These are phyloP conservation scores for Eupithecia centaureata DNA, from an alignment of 2,888 invertebrate genomes.

Conservation along the genomic window DNA sequence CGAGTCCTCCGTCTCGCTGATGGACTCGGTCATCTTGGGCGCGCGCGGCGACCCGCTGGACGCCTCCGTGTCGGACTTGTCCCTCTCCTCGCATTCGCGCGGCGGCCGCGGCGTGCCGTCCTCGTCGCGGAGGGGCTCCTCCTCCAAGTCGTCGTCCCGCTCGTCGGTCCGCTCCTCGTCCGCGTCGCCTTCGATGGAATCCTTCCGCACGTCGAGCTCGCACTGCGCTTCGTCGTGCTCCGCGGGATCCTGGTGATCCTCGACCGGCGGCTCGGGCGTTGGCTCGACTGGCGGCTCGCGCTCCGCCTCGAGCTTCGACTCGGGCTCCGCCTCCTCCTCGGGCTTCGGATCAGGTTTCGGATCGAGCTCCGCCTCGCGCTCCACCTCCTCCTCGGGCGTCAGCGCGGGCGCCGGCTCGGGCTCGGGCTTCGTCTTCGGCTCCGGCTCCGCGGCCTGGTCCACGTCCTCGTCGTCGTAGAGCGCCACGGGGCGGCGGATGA, in stretches of 20 bases:
- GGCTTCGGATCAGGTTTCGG: neutral
- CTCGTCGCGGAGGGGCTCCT: neutral
- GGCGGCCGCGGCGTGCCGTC: no score
- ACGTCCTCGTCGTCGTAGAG: slow-evolving; percentile 82
- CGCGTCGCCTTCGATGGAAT: neutral
- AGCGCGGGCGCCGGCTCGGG: neutral
- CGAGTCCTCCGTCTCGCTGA: slow-evolving; percentile 86
- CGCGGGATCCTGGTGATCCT: slow-evolving; percentile 8
- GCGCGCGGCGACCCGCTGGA: slow-evolving; percentile 28
- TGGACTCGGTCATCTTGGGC: slow-evolving; percentile 85
- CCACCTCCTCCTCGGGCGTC: neutral
- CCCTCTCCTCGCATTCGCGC: slow-evolving; percentile 30
- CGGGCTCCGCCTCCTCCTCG: neutral
- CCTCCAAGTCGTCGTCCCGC: neutral
- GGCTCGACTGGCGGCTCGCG: neutral
- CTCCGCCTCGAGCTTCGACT: no score
- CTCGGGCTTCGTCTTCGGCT: neutral
- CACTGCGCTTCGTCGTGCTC: neutral
- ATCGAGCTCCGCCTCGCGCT: neutral
- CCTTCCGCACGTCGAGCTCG: neutral
- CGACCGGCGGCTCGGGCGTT: neutral
- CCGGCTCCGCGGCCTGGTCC: slow-evolving; percentile 10
- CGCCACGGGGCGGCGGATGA: slow-evolving; percentile 79
- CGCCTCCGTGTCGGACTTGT: slow-evolving; percentile 28
- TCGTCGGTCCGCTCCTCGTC: neutral